Evolutionary conservation across 2,113 vertebrate species (phyloP), one percentile per base, ranked within the genome.

Genomic region (Regulus satrapa): DNA sequence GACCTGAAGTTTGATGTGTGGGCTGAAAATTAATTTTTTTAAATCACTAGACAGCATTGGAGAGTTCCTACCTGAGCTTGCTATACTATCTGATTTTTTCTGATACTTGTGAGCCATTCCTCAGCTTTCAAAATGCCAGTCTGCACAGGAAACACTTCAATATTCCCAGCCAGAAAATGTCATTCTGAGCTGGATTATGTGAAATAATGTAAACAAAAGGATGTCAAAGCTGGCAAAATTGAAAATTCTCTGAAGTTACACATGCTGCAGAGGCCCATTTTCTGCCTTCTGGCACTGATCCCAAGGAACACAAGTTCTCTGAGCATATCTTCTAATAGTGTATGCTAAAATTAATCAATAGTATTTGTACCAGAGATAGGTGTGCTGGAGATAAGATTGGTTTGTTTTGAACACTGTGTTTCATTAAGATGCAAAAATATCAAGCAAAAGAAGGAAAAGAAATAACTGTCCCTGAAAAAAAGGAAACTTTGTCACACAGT

Each of bases 161-260:
- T 85, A 90, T 83, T 90, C 52, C 32, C 46, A 83, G 63, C 71
- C 85, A 92, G 85, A 86, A 79, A 91, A 91, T 87, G 46, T 91
- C 88, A 84, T 24, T 90, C 40, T 0, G 12, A 78, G 43, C 25
- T 49, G 66, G 41, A 94, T 92, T 92, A 85, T 95, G 78, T 92
- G 51, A 92, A 97, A 86, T 48, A 68, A 41, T 85, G 38, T 85
- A 89, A 94, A 92, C 56, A 94, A 94, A 93, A 95, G 66, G 51
- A 34, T 23, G 0, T 59, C 63, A 77, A 41, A 89, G 54, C 46
- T 77, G 45, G 52, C 4, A 9, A 92, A 94, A 95, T 24, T 72
- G 79, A 80, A 91, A 89, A 84, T 66, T 87, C 59, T 46, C 24
- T 74, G 55, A 63, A 82, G 56, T 71, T 89, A 87, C 91, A 78